Conservation (phyloP, 1,140 invertebrate genomes). For the honey bee (Apis mellifera) region DNA sequence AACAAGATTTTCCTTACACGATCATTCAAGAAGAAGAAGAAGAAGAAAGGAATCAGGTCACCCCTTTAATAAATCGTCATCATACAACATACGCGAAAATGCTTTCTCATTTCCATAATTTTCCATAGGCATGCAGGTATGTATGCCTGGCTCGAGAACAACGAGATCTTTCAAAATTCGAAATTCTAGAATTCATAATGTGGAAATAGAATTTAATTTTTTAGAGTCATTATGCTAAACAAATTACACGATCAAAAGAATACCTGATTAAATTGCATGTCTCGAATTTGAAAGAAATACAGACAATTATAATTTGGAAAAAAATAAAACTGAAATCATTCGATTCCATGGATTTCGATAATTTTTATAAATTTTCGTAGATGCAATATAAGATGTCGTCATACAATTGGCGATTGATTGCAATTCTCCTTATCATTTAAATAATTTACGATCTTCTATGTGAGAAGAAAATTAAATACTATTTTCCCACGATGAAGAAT, state of each 20-base stretch:
- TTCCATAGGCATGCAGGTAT: neutral
- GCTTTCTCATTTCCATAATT: slow-evolving; percentile 8
- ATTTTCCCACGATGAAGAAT: too few species aligned
- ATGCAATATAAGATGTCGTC: too few species aligned
- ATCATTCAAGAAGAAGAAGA: slow-evolving; percentile 4
- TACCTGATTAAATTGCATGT: slow-evolving; percentile 16
- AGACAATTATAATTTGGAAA: too few species aligned
- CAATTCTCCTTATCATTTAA: too few species aligned
- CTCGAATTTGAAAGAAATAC: too few species aligned
- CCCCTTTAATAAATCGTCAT: slow-evolving; percentile 11
- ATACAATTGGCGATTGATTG: too few species aligned
- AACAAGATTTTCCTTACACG: neutral
- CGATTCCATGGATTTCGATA: too few species aligned
- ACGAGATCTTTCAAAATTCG: neutral
- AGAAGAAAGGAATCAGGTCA: slow-evolving; percentile 30
- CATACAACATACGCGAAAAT: neutral
- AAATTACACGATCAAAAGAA: slow-evolving; percentile 32
- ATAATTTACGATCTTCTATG: too few species aligned
- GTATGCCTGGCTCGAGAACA: neutral
- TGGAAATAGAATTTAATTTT: slow-evolving; percentile 23
- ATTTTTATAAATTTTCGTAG: too few species aligned
- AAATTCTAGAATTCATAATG: neutral
- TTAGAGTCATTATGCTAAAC: neutral
- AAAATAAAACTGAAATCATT: too few species aligned
- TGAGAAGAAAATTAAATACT: too few species aligned